Evolutionary conservation across 2,888 invertebrate species (phyloP).

Genomic region (Trichogramma evanescens): DNA sequence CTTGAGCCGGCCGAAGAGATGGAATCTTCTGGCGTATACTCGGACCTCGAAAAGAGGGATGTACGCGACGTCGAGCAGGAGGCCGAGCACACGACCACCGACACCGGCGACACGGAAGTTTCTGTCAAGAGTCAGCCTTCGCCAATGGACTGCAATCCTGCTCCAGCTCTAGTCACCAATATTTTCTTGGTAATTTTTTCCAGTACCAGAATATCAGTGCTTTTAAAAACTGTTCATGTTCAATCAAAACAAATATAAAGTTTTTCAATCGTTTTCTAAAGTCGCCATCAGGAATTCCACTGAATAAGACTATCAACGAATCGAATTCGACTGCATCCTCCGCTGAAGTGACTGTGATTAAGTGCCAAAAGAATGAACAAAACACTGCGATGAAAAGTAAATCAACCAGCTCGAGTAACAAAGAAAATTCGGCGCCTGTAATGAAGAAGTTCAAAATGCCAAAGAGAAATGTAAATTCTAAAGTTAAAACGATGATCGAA

Average conservation of each 20-base stretch:
- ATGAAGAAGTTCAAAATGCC: conserved; percentile 72
- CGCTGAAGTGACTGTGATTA: conserved; percentile 33
- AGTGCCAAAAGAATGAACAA: conserved; percentile 29
- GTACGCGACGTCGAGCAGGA: conserved; percentile 50
- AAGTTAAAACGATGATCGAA: conserved; percentile 67
- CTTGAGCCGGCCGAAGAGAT: conserved; percentile 63
- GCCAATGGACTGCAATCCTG: conserved; percentile 24
- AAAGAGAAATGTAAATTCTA: conserved; percentile 69
- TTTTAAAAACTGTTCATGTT: too few relatives aligned
- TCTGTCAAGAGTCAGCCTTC: conserved; percentile 51
- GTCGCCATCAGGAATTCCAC: conserved; percentile 23
- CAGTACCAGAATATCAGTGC: too few relatives aligned
- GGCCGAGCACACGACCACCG: conserved; percentile 58
- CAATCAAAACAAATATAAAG: too few relatives aligned
- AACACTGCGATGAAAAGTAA: conserved; percentile 24
- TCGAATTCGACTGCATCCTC: conserved; percentile 27
- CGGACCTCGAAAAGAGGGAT: conserved; percentile 73
- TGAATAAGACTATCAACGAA: conserved; percentile 23
- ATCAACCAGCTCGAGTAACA: conserved; percentile 24
- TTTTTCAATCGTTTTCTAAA: not conserved
- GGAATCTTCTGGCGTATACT: conserved; percentile 86
- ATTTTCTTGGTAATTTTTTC: conserved; percentile 26
- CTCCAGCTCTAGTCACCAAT: conserved; percentile 41
- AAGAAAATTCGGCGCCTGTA: conserved; percentile 38
- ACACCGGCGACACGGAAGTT: conserved; percentile 53